Evolutionary conservation across 2,888 invertebrate genomes (phyloP).

Genomic region (Dicyrtomina minuta): DNA sequence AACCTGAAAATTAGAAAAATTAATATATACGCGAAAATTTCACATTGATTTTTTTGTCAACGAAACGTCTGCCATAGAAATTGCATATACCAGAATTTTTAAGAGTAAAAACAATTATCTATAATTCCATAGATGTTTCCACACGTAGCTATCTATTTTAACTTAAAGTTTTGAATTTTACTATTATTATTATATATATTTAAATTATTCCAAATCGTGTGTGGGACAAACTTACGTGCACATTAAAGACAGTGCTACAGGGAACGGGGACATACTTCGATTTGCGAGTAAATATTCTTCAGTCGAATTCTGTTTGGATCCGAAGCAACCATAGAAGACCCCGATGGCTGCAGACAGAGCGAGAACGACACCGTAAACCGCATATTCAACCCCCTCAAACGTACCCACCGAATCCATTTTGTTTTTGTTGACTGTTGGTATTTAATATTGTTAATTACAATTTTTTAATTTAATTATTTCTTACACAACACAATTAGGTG

Average conservation of each 20-base stretch:
- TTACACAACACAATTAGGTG: too few species aligned
- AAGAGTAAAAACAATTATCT: too few species aligned
- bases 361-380: constrained; percentile 19
- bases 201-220: constrained; percentile 78
- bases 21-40: neutral
- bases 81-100: too few species aligned
- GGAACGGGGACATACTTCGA: constrained; percentile 79
- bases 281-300: constrained; percentile 78
- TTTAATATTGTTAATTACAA: too few species aligned
- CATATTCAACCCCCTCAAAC: constrained; percentile 25
- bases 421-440: too few species aligned
- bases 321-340: constrained; percentile 77
- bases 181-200: constrained; percentile 75
- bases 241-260: constrained; percentile 83
- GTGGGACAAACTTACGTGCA: constrained; percentile 64
- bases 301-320: constrained; percentile 70
- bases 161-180: too few species aligned
- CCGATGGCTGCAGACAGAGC: constrained; percentile 62
- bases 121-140: too few species aligned
- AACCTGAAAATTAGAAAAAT: constrained; percentile 64
- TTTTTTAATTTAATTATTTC: too few species aligned
- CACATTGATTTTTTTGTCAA: constrained; percentile 4
- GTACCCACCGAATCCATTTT: too few species aligned
- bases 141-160: constrained; percentile 85
- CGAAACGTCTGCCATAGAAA: too few species aligned